These are phyloP conservation scores for Bothrops jararaca DNA, from an alignment of 2,113 vertebrate species.

Conservation along the genomic window DNA sequence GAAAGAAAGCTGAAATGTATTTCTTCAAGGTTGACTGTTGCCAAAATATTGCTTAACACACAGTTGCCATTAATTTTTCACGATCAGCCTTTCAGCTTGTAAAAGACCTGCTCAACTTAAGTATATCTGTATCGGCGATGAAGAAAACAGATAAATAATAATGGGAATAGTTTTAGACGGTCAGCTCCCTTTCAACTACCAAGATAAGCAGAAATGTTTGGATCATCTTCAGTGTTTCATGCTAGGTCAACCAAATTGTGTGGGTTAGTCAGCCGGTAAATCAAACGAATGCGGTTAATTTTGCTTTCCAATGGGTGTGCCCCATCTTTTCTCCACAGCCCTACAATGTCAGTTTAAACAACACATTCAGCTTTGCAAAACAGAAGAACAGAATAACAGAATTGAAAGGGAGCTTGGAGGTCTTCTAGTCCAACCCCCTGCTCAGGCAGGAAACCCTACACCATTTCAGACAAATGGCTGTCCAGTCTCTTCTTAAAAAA, in stretches of 20 bases:
- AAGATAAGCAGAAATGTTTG: neutral
- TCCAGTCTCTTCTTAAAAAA: no score
- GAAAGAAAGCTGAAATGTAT: neutral
- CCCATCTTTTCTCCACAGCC: neutral
- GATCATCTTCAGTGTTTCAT: neutral
- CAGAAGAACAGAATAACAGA: no score
- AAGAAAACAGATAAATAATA: neutral
- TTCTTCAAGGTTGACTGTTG: neutral
- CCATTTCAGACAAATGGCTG: no score
- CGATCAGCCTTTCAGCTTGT: neutral
- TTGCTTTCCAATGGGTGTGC: neutral
- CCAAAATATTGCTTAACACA: neutral
- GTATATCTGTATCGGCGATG: neutral
- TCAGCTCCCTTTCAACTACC: neutral
- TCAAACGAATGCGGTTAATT: neutral
- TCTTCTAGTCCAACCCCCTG: no score
- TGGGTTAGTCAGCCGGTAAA: neutral
- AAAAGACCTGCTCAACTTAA: neutral
- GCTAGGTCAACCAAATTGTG: neutral
- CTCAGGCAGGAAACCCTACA: no score
- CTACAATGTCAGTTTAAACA: neutral
- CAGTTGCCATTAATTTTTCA: neutral
- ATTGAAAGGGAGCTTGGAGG: no score
- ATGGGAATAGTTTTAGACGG: neutral
- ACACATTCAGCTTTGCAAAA: neutral